These are phyloP conservation scores for Trochalopteron elliotii DNA, from an alignment of 2,113 vertebrate genomes.

Conservation along the genomic window DNA sequence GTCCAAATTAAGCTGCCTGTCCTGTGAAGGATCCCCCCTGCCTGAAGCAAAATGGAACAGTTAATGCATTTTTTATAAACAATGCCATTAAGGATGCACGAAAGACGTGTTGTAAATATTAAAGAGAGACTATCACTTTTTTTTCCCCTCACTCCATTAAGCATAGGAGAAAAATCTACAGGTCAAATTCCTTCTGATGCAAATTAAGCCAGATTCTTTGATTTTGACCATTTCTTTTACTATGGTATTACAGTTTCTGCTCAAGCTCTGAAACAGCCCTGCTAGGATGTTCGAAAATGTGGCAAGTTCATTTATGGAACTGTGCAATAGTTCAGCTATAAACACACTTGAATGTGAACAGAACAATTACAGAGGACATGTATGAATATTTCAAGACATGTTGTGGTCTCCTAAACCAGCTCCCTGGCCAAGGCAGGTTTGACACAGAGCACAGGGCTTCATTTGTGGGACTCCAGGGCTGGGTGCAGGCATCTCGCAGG, in stretches of 20 bases:
- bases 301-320: neutral
- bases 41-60: slow-evolving; percentile 56
- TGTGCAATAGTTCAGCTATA: neutral
- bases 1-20: slow-evolving; percentile 29
- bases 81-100: slow-evolving; percentile 49
- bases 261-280: neutral
- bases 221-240: neutral
- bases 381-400: neutral
- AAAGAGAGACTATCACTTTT: neutral
- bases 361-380: neutral
- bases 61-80: slow-evolving; percentile 73
- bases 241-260: neutral
- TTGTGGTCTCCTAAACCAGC: neutral
- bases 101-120: slow-evolving; percentile 51
- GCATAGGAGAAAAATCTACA: neutral
- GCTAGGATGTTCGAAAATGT: neutral
- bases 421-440: neutral
- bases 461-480: neutral
- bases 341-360: neutral
- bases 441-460: accelerated
- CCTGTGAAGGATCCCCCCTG: slow-evolving; percentile 51
- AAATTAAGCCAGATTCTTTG: neutral
- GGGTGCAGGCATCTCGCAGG: neutral
- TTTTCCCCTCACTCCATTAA: neutral
- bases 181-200: neutral